A percentile compares a stretch with the other conserved stretches of the same genome.
phyloP scores from a whole-genome alignment of 2,113 vertebrate species.

The Entelurus aequoreus region DNA sequence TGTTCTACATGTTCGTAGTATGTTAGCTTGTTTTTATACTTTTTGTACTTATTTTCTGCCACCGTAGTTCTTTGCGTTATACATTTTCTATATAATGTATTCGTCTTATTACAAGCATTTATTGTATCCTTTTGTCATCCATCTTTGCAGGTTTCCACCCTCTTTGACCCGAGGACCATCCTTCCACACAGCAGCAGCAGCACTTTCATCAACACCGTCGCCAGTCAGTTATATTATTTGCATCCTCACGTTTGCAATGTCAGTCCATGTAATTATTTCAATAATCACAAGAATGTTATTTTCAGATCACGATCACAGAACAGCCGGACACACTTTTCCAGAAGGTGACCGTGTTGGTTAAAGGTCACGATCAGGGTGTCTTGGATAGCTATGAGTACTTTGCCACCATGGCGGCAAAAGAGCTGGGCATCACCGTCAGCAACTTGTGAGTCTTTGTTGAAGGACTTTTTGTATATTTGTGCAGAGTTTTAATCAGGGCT shows the following conservation, averaged over 20 bases:
- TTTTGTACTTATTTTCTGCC: too few relatives aligned
- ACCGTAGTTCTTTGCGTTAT: too few relatives aligned
- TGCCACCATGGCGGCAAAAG: slow-evolving; percentile 82
- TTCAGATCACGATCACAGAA: slow-evolving; percentile 81
- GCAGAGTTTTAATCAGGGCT: background rate
- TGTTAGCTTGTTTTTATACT: too few relatives aligned
- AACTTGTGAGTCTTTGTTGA: slow-evolving; percentile 80
- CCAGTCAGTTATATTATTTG: slow-evolving; percentile 36
- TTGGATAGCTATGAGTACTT: slow-evolving; percentile 96
- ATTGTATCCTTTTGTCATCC: too few relatives aligned
- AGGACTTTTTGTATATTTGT: background rate
- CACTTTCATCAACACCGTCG: slow-evolving; percentile 30
- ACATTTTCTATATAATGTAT: too few relatives aligned
- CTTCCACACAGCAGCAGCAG: slow-evolving; percentile 42
- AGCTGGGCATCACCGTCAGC: slow-evolving; percentile 81
- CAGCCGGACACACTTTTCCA: slow-evolving; percentile 86
- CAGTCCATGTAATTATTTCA: background rate
- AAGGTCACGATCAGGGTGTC: slow-evolving; percentile 86
- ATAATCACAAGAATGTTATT: background rate
- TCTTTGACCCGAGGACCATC: slow-evolving; percentile 26
- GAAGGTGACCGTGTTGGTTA: slow-evolving; percentile 83
- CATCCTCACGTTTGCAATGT: background rate
- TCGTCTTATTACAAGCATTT: too few relatives aligned
- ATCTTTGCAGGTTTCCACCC: slow-evolving; percentile 30
- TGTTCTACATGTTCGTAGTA: too few relatives aligned